Percentiles rank a stretch among this genome's conserved stretches.
These are phyloP conservation scores for Drosophila eugracilis DNA, from an alignment of 1,140 invertebrate genomes.

Conservation along the genomic window DNA sequence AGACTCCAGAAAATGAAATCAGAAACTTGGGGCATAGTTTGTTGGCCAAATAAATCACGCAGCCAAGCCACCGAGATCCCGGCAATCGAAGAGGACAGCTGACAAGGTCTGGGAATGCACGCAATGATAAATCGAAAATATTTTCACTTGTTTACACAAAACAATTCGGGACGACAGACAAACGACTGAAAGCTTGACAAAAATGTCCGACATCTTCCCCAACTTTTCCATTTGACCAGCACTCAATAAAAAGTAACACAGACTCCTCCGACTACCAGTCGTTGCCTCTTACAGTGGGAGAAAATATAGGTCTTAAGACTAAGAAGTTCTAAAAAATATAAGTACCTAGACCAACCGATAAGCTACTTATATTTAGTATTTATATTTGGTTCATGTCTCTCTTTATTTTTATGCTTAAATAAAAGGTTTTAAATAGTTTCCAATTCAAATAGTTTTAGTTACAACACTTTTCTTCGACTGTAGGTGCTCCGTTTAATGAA, in stretches of 20 bases:
- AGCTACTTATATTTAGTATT: too few relatives aligned
- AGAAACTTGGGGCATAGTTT: constrained; percentile 51
- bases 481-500: constrained; percentile 68
- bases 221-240: constrained; percentile 32
- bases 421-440: not conserved
- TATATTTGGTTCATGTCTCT: too few relatives aligned
- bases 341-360: too few relatives aligned
- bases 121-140: constrained; percentile 82
- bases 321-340: not conserved
- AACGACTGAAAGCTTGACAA: constrained; percentile 37
- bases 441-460: not conserved
- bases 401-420: too few relatives aligned
- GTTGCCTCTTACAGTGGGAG: constrained; percentile 10
- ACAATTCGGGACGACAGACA: constrained; percentile 44
- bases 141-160: constrained; percentile 78
- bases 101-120: constrained; percentile 57
- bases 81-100: constrained; percentile 51
- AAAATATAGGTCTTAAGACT: not conserved
- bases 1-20: constrained; percentile 33
- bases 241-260: constrained; percentile 58
- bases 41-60: constrained; percentile 66
- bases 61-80: constrained; percentile 43
- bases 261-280: constrained; percentile 40
- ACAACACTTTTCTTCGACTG: not conserved
- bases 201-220: constrained; percentile 42